These are phyloP conservation scores for Drosophila melanocephala DNA, from an alignment of 2,888 invertebrate species.

Conservation along the genomic window DNA sequence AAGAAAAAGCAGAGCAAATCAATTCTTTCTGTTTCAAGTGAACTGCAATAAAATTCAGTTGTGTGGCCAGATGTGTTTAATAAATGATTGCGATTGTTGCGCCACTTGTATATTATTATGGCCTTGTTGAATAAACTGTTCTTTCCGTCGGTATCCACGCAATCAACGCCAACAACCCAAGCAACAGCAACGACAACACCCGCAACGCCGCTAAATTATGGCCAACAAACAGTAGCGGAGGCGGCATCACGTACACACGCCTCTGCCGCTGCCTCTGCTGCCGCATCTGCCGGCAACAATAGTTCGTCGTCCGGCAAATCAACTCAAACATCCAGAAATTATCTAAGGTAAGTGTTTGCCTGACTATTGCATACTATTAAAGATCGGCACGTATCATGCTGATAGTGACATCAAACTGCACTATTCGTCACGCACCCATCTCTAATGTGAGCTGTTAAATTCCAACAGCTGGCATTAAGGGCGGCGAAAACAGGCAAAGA, in stretches of 20 bases:
- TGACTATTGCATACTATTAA: conserved; percentile 7
- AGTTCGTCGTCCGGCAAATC: conserved; percentile 79
- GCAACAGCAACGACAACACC: conserved; percentile 2
- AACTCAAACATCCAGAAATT: conserved; percentile 83
- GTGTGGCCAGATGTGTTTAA: conserved; percentile 76
- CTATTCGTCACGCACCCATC: conserved; percentile 32
- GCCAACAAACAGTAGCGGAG: conserved; percentile 63
- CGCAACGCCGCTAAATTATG: conserved; percentile 50
- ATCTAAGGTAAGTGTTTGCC: conserved; percentile 83
- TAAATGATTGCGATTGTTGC: conserved; percentile 70
- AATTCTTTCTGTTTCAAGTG: conserved; percentile 53
- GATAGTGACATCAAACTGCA: conserved; percentile 8
- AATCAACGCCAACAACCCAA: conserved; percentile 49
- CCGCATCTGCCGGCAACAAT: conserved; percentile 47
- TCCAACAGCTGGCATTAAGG: conserved; percentile 65
- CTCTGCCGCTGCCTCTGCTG: conserved; percentile 41
- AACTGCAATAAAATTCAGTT: conserved; percentile 55
- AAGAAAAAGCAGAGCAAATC: conserved; percentile 33
- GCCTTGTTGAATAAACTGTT: conserved; percentile 91
- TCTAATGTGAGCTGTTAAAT: conserved; percentile 20
- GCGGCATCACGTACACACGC: conserved; percentile 67
- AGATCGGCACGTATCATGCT: conserved; percentile 48
- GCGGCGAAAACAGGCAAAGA: conserved; percentile 45
- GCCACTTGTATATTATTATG: conserved; percentile 86
- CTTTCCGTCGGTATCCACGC: conserved; percentile 86